Base-by-base conservation (phyloP, 2,888 invertebrate genomes). In the Hoplodrina ambigua region DNA sequence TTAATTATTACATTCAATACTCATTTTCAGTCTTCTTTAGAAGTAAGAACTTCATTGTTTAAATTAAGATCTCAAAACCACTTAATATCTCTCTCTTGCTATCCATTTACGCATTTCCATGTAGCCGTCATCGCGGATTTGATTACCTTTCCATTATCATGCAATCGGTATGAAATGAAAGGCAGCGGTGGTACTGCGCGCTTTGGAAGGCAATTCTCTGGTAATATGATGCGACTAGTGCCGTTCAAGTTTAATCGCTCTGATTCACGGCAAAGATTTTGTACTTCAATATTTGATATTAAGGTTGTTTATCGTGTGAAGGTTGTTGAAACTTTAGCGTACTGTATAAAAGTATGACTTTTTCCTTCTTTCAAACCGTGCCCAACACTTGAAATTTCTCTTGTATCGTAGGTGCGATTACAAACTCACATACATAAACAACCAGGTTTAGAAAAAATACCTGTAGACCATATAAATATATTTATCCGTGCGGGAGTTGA, bases 141-240 rank as follows among this genome's bases (percentile, higher is more conserved):
- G 85, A 90, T 89, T 88, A 87, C 88, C 90, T 91, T 90, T 91
- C 90, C 87, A 89, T 90, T 90, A 84, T 84, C 88, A 83, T 82
- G 86, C 85, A 86, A 86, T 88, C 82, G 83, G 85, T 86, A 83
- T 69, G 76, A 86, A 87, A 88, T 86, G 86, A 87, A 88, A 88
- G 87, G 84, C 81, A 68, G 72, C 73, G 70, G n/a, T 52, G n/a
- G 70, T 53, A 63, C 69, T 70, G 66, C 63, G 62, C 69, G 62
- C 69, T 68, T 76, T 80, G 73, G 77, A 72, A 84, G 71, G 72
- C 74, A 80, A 82, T 81, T 79, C 81, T 73, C 82, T 37, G 49
- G 74, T 82, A 81, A 83, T 83, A 75, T 55, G 73, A 83, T 76
- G 80, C 75, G 83, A 84, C 83, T 80, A 72, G 81, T 77, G 75